A percentile compares a stretch with the other conserved stretches of the same genome.
Conservation (phyloP, 53 echinoderm and acorn worm species). For the Holothuria leucospilota region DNA sequence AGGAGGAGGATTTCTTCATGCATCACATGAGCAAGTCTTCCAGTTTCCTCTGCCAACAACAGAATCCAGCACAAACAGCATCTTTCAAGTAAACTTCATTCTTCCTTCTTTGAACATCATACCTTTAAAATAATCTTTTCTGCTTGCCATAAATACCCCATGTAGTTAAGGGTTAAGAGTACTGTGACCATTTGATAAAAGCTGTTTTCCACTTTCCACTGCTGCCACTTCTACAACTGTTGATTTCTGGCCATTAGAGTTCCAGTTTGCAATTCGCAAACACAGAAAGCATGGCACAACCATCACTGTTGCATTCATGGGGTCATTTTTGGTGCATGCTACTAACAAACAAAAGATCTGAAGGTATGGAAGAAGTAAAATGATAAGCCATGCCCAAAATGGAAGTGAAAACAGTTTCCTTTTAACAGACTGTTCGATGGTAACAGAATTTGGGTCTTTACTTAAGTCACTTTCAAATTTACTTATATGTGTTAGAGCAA, state of each 20-base stretch:
- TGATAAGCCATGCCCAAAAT: slow-evolving; percentile 85
- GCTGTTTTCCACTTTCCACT: slow-evolving; percentile 9
- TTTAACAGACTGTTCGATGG: slow-evolving; percentile 72
- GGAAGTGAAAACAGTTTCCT: slow-evolving; percentile 80
- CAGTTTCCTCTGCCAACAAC: no score
- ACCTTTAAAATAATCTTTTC: no score
- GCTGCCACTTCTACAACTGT: slow-evolving; percentile 36
- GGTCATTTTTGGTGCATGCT: slow-evolving; percentile 93
- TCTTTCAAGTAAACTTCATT: background rate
- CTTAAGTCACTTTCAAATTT: slow-evolving; percentile 73
- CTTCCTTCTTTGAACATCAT: no score
- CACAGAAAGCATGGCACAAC: slow-evolving; percentile 77
- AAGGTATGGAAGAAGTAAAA: slow-evolving; percentile 87
- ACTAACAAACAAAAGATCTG: slow-evolving; percentile 93
- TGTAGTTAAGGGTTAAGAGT: background rate
- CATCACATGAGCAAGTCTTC: no score
- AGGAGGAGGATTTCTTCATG: no score
- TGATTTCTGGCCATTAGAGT: background rate
- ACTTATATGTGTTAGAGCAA: slow-evolving; percentile 80
- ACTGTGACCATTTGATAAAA: slow-evolving; percentile 29
- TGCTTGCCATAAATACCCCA: no score
- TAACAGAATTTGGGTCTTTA: slow-evolving; percentile 74
- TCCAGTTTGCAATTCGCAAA: slow-evolving; percentile 58
- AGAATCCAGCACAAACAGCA: no score
- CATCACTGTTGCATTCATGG: slow-evolving; percentile 78